Evolutionary conservation across 2,113 vertebrate species (phyloP).

Genomic region (Bettongia penicillata): DNA sequence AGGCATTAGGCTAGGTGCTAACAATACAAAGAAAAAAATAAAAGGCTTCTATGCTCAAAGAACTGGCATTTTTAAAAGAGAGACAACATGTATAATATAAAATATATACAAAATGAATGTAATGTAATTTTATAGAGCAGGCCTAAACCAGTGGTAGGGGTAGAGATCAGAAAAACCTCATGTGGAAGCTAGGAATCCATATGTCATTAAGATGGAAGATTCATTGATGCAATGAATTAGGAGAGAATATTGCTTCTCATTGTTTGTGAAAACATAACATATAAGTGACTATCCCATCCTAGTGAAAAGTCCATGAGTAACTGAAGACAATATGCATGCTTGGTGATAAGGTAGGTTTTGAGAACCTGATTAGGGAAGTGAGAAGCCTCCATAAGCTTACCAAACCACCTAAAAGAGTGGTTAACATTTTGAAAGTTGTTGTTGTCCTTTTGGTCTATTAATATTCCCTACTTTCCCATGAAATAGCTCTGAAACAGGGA

Average conservation of each 20-base stretch:
- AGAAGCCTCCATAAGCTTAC: background rate
- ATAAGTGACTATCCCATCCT: background rate
- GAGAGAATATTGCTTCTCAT: background rate
- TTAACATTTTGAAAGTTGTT: background rate
- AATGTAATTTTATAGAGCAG: background rate
- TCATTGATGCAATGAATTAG: background rate
- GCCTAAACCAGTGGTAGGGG: background rate
- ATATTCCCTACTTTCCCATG: background rate
- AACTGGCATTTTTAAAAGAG: background rate
- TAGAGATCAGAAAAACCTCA: background rate
- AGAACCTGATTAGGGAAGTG: background rate
- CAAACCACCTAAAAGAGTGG: background rate
- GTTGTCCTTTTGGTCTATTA: background rate
- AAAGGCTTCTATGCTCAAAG: background rate
- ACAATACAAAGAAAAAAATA: background rate
- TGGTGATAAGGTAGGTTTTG: background rate
- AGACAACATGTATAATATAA: background rate
- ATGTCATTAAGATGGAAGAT: background rate
- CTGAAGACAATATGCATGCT: background rate
- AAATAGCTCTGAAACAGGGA: background rate
- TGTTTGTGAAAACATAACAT: background rate
- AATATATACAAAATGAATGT: background rate
- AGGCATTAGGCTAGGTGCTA: background rate
- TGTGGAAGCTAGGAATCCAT: background rate
- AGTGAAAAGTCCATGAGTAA: background rate